Percentiles rank a stretch among this genome's conserved stretches.
Conservation (phyloP, 2,888 invertebrate genomes). For the Heliconius charithonia region DNA sequence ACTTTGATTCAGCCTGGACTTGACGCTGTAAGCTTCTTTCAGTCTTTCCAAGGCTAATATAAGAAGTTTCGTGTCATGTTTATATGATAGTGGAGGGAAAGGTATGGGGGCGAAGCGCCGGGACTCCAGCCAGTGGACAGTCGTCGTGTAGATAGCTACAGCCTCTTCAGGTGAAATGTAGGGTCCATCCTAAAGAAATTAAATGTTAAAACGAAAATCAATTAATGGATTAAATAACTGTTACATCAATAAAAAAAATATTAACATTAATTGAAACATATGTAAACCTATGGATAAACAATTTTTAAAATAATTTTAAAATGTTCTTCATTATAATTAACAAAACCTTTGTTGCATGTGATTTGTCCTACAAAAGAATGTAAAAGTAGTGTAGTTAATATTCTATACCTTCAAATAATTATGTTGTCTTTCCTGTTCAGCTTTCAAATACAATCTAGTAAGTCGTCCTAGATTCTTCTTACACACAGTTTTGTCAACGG, state of each 20-base stretch:
- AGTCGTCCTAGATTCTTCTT: slow-evolving; percentile 99
- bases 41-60: slow-evolving; percentile 98
- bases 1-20: slow-evolving; percentile 98
- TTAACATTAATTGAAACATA: no score
- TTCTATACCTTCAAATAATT: slow-evolving; percentile 94
- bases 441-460: slow-evolving; percentile 97
- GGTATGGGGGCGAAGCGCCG: slow-evolving; percentile 99
- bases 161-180: slow-evolving; percentile 99
- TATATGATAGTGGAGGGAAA: slow-evolving; percentile 99
- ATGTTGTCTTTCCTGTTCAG: slow-evolving; percentile 99
- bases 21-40: slow-evolving; percentile 99
- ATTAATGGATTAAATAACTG: background rate
- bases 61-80: slow-evolving; percentile 99
- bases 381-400: background rate
- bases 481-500: slow-evolving; percentile 99
- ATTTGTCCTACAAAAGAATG: no score
- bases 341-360: no score
- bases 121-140: slow-evolving; percentile 99
- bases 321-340: no score
- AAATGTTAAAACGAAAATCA: background rate
- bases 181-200: slow-evolving; percentile 91
- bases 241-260: background rate
- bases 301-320: no score
- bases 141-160: slow-evolving; percentile 99
- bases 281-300: no score